These are phyloP conservation scores for Passer montanus DNA, from an alignment of 2,113 vertebrate species.

Conservation along the genomic window DNA sequence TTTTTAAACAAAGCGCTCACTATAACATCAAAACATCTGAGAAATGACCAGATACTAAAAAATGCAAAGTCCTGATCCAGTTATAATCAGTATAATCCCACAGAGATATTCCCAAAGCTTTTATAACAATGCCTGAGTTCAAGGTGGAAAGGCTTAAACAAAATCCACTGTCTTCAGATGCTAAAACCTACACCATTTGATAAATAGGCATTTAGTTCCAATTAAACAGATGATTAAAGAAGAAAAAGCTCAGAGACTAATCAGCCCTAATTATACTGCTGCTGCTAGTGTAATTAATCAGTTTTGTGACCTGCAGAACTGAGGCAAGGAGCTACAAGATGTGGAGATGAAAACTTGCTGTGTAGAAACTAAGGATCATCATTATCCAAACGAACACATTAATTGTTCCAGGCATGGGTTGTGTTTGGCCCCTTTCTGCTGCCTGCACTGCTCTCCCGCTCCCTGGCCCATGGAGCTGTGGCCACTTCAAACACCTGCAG, in stretches of 20 bases:
- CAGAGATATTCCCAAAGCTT: neutral
- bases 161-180: neutral
- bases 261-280: constrained; percentile 24
- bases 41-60: neutral
- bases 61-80: neutral
- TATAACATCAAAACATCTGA: neutral
- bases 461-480: rapidly evolving
- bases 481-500: neutral
- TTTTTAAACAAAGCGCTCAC: neutral
- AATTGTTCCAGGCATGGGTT: neutral
- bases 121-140: neutral
- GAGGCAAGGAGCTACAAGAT: constrained; percentile 39
- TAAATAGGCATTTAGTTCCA: constrained; percentile 34
- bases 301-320: constrained; percentile 26
- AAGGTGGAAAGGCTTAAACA: neutral
- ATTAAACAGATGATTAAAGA: constrained; percentile 49
- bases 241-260: constrained; percentile 24
- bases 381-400: neutral
- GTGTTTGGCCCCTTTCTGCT: neutral
- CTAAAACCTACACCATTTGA: neutral
- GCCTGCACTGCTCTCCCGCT: neutral
- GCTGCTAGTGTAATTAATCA: constrained; percentile 29
- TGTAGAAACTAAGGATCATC: neutral
- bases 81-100: neutral
- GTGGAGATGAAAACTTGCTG: neutral